Percentiles rank a stretch among this genome's conserved stretches.
phyloP scores from a whole-genome alignment of 23 tunicate genomes.

The Halocynthia roretzi region DNA sequence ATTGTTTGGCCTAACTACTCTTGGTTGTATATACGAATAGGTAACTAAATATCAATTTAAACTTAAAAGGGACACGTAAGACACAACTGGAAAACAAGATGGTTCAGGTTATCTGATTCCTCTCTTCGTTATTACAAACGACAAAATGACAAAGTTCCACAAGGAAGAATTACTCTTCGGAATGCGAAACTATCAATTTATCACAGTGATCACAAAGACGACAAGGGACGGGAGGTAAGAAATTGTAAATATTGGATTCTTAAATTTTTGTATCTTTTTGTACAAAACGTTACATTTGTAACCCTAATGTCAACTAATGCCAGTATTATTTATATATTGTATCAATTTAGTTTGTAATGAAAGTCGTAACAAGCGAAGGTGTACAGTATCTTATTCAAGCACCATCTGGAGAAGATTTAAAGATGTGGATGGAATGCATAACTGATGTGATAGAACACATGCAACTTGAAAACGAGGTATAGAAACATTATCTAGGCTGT shows the following conservation, averaged over 20 bases:
- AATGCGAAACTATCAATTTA: slow-evolving; percentile 29
- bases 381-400: slow-evolving; percentile 66
- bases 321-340: no score
- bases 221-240: slow-evolving; percentile 23
- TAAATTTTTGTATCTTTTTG: no score
- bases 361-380: slow-evolving; percentile 35
- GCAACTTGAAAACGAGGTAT: slow-evolving; percentile 14
- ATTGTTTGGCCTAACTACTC: no score
- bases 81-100: slow-evolving; percentile 74
- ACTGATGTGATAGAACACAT: slow-evolving; percentile 44
- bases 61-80: slow-evolving; percentile 59
- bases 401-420: slow-evolving; percentile 28
- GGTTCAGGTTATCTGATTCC: slow-evolving; percentile 68
- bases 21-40: no score
- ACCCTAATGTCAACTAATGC: no score
- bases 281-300: no score
- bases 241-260: no score
- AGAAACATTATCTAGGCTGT: background rate
- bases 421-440: slow-evolving; percentile 53
- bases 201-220: slow-evolving; percentile 20
- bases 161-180: slow-evolving; percentile 51
- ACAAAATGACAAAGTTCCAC: slow-evolving; percentile 53
- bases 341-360: slow-evolving; percentile 42
- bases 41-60: background rate
- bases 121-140: slow-evolving; percentile 70